These are phyloP conservation scores for Solenodon paradoxus DNA, from an alignment of 2,113 vertebrate genomes.

Conservation along the genomic window DNA sequence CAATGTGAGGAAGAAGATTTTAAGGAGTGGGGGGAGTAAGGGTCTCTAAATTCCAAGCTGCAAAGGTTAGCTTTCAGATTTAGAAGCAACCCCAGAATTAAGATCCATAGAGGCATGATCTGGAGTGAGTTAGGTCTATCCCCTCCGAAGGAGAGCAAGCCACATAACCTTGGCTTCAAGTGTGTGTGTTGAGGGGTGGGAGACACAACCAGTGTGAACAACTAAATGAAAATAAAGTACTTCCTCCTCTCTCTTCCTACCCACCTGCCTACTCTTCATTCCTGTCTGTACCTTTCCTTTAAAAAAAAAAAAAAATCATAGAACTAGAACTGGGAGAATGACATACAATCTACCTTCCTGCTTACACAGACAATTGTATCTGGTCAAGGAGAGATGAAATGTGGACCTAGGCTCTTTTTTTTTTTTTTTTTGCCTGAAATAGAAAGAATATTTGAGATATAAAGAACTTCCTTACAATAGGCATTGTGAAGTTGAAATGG, in stretches of 20 bases:
- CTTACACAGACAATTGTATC: neutral
- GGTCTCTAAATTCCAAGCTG: neutral
- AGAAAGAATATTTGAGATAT: slow-evolving; percentile 49
- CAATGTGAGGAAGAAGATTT: slow-evolving; percentile 12
- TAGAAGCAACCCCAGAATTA: slow-evolving; percentile 47
- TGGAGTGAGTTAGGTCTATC: too few species aligned
- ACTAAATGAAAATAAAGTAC: too few species aligned
- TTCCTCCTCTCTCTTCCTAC: too few species aligned
- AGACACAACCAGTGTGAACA: too few species aligned
- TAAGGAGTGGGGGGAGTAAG: neutral
- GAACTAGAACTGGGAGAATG: slow-evolving; percentile 28
- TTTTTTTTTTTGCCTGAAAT: neutral
- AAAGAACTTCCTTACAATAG: slow-evolving; percentile 64
- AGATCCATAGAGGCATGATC: slow-evolving; percentile 43
- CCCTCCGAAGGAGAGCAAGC: too few species aligned
- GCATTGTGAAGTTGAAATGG: slow-evolving; percentile 52
- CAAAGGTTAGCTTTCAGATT: slow-evolving; percentile 41
- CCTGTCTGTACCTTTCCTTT: too few species aligned
- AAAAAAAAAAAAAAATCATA: too few species aligned
- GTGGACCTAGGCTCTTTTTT: slow-evolving; percentile 15
- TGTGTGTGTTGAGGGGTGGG: too few species aligned
- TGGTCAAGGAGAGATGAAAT: slow-evolving; percentile 16
- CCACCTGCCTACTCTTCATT: too few species aligned
- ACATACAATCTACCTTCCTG: slow-evolving; percentile 23
- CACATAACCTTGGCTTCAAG: too few species aligned